Base-by-base conservation (phyloP, 1,140 invertebrate species). In the Colletes latitarsis region DNA sequence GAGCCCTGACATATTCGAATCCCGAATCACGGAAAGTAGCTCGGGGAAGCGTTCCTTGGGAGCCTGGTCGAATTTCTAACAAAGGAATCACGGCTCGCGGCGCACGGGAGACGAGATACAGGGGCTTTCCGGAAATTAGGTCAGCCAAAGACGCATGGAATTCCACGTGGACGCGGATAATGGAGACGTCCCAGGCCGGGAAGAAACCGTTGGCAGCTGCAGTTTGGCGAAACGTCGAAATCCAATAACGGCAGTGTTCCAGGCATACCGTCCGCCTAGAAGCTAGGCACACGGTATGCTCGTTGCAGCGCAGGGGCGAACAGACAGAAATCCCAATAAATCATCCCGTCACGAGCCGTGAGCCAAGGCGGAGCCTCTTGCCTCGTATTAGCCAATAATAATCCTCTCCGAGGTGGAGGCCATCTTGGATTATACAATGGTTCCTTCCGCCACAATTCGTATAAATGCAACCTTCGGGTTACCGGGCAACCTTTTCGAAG, bases 381-480 rank as follows among this genome's bases (percentile, higher is more conserved):
- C 93, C 92, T 93, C 91, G 93, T 94, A 94, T 94, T 94, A 94
- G 94, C 94, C 94, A 94, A 94, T 94, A 94, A 94, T 94, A 94
- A 94, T 94, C 93, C 93, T 93, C 92, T 93, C 89, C 89, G 90
- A 92, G 90, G 91, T 92, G 91, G 94, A 91, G 93, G 94, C 94
- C 94, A 94, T 94, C 94, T 94, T 94, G 93, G 92, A 93, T 92
- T 91, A 93, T 94, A 94, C 93, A 93, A 94, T 93, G 92, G 93
- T 93, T 93, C 92, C 93, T 93, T 93, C 91, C 90, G 92, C 91
- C 86, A 89, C 92, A 91, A 92, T 92, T 91, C 92, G 89, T 91
- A 91, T 90, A 90, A 93, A 93, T 91, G 92, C 91, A 92, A 93
- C 93, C 92, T 91, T 89, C 87, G 86, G 88, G 71, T 84, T 81